Base-by-base conservation (phyloP, 2,888 invertebrate genomes). In the Halictus quadricinctus region DNA sequence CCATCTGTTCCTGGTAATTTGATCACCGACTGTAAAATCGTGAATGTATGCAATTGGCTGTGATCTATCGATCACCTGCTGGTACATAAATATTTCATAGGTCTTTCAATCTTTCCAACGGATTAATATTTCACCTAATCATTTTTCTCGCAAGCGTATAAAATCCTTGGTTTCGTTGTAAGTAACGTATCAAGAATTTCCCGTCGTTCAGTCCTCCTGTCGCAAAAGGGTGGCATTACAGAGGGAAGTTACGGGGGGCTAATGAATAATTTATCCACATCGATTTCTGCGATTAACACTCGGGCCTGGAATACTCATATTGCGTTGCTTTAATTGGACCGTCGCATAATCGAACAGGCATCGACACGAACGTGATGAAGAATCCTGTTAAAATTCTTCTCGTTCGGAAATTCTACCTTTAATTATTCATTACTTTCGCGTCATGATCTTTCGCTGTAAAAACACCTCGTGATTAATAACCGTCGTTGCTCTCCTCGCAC, bases 271-370 rank as follows among this genome's bases (percentile, higher is more conserved):
- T 70, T 64, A 58, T 69, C 72, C 29, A 25, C 69, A 66, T 77
- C 77, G 50, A 73, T 48, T 25, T 12, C n/a, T 7, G 15, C 70
- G 79, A 79, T 75, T 79, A 69, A 79, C 82, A 74, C 43, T 50
- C 70, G 41, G 36, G 69, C n/a, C 41, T 54, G 46, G 69, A 29
- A 8, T 58, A 54, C 48, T 73, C 76, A n/a, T 41, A 73, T 73
- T 69, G 64, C 66, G 21, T 69, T 29, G 73, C 73, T 64, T 82
- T 81, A 84, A 84, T 81, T 84, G 77, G 77, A 84, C 60, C 73
- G 60, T 15, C 76, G 36, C 73, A 69, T 77, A 83, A 77, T 83
- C 66, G 76, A 29, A 41, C 77, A 50, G 15, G 69, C 43, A 76
- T 74, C 69, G 69, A 21, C 60, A 50, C 60, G 73, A 21, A 21